Evolutionary conservation across 2,797 vertebrate genomes (phyloP).

Genomic region (Diglossa cyanea): DNA sequence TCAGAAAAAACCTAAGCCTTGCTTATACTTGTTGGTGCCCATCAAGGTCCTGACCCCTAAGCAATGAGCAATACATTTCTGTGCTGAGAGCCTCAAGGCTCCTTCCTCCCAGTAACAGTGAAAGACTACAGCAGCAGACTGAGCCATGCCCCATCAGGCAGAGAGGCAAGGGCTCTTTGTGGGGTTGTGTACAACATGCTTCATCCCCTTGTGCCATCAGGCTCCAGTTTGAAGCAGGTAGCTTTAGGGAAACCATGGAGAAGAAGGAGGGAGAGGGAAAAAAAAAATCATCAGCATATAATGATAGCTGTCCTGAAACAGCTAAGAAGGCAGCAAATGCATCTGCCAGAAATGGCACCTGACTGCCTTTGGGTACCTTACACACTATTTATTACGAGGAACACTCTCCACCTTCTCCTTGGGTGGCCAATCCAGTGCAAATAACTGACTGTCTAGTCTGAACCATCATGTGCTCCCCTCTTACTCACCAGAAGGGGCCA

Average conservation of each 20-base stretch:
- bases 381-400: background rate
- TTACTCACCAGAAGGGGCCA: background rate
- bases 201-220: background rate
- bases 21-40: background rate
- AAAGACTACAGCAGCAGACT: constrained; percentile 26
- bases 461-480: background rate
- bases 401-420: background rate
- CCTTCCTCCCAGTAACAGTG: constrained; percentile 21
- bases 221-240: background rate
- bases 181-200: background rate
- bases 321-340: background rate
- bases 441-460: background rate
- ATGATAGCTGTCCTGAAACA: background rate
- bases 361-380: background rate
- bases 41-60: background rate
- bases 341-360: background rate
- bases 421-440: background rate
- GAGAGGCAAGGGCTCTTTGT: background rate
- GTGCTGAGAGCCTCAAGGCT: background rate
- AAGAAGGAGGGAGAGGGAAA: background rate
- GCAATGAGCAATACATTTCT: background rate
- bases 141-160: background rate
- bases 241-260: background rate
- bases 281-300: background rate
- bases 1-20: constrained; percentile 38